Percentiles rank a stretch among this genome's conserved stretches.
Conservation (phyloP, 2,888 invertebrate genomes). For the Drosophila diplacantha region DNA sequence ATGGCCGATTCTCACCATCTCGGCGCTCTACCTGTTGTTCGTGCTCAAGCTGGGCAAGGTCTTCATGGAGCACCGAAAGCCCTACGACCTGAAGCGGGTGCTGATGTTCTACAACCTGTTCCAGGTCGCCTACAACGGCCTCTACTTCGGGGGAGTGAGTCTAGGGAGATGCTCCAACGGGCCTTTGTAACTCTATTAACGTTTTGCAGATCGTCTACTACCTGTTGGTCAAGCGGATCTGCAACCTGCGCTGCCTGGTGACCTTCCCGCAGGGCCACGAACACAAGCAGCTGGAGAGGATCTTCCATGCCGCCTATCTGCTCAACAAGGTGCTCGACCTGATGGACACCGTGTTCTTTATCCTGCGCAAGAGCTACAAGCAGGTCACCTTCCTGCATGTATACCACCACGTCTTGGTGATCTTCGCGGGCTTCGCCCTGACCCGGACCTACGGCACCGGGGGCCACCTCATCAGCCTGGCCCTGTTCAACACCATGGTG, state of each 20-base stretch:
- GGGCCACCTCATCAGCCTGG: conserved; percentile 83
- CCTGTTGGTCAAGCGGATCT: conserved; percentile 13
- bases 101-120: conserved; percentile 89
- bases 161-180: too few relatives aligned
- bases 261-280: conserved; percentile 30
- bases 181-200: too few relatives aligned
- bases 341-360: conserved; percentile 53
- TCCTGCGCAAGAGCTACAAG: conserved; percentile 55
- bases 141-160: conserved; percentile 78
- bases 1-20: conserved; percentile 82
- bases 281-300: conserved; percentile 30
- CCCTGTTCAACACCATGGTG: conserved; percentile 85
- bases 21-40: conserved; percentile 83
- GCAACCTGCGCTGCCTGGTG: conserved; percentile 41
- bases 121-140: conserved; percentile 90
- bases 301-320: conserved; percentile 17
- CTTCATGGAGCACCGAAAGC: conserved; percentile 85
- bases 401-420: conserved; percentile 55
- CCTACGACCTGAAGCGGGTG: conserved; percentile 84
- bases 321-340: conserved; percentile 52
- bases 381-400: conserved; percentile 54
- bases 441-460: conserved; percentile 79
- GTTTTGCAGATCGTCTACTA: conserved; percentile 32
- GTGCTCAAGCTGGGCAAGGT: conserved; percentile 86
- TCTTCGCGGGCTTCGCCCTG: conserved; percentile 1